Base-by-base conservation (phyloP, 1,140 invertebrate genomes). In the Cydia fagiglandana region DNA sequence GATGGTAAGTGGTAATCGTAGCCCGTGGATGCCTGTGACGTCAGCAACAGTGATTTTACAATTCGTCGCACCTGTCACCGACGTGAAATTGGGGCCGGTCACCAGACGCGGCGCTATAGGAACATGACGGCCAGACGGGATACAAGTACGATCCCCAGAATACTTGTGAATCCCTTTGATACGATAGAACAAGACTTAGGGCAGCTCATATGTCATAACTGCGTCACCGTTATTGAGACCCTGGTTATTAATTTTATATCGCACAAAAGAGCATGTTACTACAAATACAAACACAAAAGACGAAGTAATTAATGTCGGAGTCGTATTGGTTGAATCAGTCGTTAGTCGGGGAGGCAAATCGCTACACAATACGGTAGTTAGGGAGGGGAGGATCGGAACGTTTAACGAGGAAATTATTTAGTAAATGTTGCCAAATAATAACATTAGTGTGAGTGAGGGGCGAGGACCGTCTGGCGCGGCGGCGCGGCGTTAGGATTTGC, bases 361-460 rank as follows among this genome's bases (percentile, higher is more conserved):
- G 79, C 41, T 75, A 82, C 83, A 92, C 90, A 92, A 91, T 91
- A 84, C 88, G 78, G 84, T 91, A 92, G 89, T 92, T 91, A 91
- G 86, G 83, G 82, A 73, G 80, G 38, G 83, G 80, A 84, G 68
- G 76, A 41, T 41, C 75, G 76, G 77, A 88, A 89, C 87, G 87
- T 91, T 91, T 92, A 91, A 91, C 91, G 91, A 91, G 88, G 87
- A 88, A 91, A 92, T 92, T 90, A 92, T 91, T 92, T 91, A 91
- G 87, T 92, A 91, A 92, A 92, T 91, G 91, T 91, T 91, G 86
- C 87, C 88, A 91, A 92, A 91, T 92, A 91, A 91, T 91, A 90
- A 92, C 87, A 92, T 92, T 91, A 91, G 85, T 88, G 87, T 83
- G 81, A 80, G 79, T 74, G 64, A 56, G 83, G 78, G 83, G 83